Conservation (phyloP, 2,797 vertebrate genomes). For the Cryptoprocta ferox region DNA sequence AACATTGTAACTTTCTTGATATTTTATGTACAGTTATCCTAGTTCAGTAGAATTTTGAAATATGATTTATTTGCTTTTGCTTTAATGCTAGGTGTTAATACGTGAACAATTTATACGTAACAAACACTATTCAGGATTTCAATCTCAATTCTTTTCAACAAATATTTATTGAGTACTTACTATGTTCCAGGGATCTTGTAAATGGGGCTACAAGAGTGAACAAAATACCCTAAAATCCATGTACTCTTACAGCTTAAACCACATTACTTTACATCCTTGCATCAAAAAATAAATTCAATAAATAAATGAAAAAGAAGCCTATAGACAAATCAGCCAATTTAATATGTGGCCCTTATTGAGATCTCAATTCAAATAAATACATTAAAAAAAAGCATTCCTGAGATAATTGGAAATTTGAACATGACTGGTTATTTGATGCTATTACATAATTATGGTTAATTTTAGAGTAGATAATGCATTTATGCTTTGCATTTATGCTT, state of each 20-base stretch:
- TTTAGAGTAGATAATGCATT: neutral
- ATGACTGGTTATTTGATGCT: neutral
- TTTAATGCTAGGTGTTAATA: neutral
- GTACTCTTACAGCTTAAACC: neutral
- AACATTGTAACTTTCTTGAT: neutral
- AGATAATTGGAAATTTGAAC: neutral
- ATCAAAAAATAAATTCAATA: slow-evolving; percentile 1
- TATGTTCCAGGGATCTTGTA: neutral
- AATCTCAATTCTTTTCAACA: neutral
- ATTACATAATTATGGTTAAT: neutral
- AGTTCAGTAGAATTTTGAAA: neutral
- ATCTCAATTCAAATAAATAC: neutral
- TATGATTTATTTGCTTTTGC: neutral
- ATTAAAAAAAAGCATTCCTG: neutral
- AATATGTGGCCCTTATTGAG: neutral
- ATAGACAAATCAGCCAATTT: neutral
- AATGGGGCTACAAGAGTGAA: neutral
- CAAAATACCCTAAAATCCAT: neutral
- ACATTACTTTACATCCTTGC: neutral
- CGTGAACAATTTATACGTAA: neutral
- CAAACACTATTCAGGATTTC: neutral
- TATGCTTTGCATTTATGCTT: neutral
- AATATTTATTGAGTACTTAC: neutral
- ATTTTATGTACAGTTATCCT: neutral
- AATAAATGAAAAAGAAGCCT: neutral